Conservation (phyloP, 2,113 vertebrate genomes). For the Crypturellus undulatus region DNA sequence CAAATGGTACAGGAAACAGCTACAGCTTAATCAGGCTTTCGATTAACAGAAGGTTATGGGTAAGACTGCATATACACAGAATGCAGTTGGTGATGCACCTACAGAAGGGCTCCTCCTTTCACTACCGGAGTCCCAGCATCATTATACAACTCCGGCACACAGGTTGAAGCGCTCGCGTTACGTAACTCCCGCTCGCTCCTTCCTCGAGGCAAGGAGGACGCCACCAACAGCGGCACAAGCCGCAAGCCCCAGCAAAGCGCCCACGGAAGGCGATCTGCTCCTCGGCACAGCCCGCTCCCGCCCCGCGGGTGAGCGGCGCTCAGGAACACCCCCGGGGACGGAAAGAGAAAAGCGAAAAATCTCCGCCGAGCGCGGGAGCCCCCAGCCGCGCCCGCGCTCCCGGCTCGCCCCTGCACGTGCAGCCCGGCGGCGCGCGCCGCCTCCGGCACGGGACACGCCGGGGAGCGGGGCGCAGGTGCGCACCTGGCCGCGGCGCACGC, state of each 20-base stretch:
- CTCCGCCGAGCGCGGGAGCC: too few relatives aligned
- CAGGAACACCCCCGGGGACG: too few relatives aligned
- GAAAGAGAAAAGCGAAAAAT: too few relatives aligned
- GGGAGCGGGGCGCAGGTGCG: background rate
- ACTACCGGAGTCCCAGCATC: background rate
- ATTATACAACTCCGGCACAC: background rate
- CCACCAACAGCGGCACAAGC: background rate
- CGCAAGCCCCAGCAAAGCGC: background rate
- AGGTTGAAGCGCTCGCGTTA: background rate
- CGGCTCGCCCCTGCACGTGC: too few relatives aligned
- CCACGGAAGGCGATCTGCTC: background rate
- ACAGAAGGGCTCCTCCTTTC: background rate
- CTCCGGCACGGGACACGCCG: too few relatives aligned
- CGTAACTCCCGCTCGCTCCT: background rate
- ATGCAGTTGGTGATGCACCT: background rate
- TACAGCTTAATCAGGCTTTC: background rate
- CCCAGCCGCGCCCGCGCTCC: too few relatives aligned
- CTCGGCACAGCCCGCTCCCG: background rate
- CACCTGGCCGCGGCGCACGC: background rate
- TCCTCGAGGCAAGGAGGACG: background rate
- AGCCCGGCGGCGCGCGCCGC: too few relatives aligned
- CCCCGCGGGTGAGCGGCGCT: too few relatives aligned
- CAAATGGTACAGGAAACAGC: background rate
- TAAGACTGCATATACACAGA: background rate
- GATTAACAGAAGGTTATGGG: fast-evolving